Evolutionary conservation across 2,888 invertebrate genomes (phyloP), one percentile per base, ranked within the genome.

Genomic region (Dione juno): DNA sequence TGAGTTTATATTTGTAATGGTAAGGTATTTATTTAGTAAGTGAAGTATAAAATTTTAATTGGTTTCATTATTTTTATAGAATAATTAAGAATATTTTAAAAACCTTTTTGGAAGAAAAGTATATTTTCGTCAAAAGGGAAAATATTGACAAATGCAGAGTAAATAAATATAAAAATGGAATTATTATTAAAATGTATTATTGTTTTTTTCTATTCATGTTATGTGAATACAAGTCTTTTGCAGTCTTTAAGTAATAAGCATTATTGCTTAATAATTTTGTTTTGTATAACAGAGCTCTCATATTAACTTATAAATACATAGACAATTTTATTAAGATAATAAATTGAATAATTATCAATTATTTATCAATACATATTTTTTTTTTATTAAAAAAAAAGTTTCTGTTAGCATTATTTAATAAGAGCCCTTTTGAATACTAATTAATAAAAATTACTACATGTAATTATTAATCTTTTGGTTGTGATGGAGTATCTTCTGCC

Each of bases 401-500:
- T 6, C 14, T 13, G 28, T 21, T 53, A 53, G 53, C 14, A 8
- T 28, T n/a, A n/a, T n/a, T 9, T 13, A 45, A 43, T 19, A 54
- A 40, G 37, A 45, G 13, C 45, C 13, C 41, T 28, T 58, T 48
- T 14, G 41, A 65, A 65, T 54, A 37, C 19, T 16, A 54, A 41
- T 28, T 40, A 40, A n/a, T 14, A 41, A 52, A 50, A 35, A 57
- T 28, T 28, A 28, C 28, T 28, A 28, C n/a, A n/a, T 28, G 28
- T 57, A 66, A 74, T 45, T 70, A 67, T 92, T 90, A 92, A 89
- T 92, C 90, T 54, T 88, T 88, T 1, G 89, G 84, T 0, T 89
- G 80, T 0, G 90, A 87, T 0, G 86, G 75, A 35, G 84, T 89
- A 11, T 93, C 93, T 0, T 93, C 93, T 0, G 93, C 93, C 88